Conservation (phyloP, 2,888 invertebrate species). For the Lamproptera curius region DNA sequence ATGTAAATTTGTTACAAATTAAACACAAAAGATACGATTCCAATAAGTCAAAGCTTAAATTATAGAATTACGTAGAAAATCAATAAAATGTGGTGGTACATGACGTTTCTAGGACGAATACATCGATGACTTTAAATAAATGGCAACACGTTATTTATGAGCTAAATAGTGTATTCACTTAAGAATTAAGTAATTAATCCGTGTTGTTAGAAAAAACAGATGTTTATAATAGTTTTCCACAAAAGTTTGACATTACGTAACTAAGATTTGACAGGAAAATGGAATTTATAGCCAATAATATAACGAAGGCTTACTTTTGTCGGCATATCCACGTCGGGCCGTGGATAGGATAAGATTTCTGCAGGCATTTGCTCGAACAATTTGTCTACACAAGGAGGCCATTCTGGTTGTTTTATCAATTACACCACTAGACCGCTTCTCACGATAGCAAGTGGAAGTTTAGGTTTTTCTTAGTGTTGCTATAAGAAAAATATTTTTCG, state of each 20-base stretch:
- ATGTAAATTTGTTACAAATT: too few species aligned
- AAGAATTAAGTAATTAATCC: too few species aligned
- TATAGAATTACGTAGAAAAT: conserved; percentile 25
- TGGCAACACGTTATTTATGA: conserved; percentile 4
- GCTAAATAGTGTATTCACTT: not conserved
- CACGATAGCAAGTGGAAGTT: conserved; percentile 60
- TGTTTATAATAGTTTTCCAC: conserved; percentile 10
- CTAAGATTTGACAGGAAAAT: conserved; percentile 56
- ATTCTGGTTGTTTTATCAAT: conserved; percentile 72
- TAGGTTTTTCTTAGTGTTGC: conserved; percentile 20
- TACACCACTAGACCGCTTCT: conserved; percentile 64
- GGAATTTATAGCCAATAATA: conserved; percentile 30
- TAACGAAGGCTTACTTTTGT: conserved; percentile 79
- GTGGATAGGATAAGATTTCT: conserved; percentile 80
- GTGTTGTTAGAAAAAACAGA: too few species aligned
- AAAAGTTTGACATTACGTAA: conserved; percentile 72
- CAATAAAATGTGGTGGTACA: conserved; percentile 38
- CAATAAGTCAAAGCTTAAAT: too few species aligned
- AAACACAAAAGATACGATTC: too few species aligned
- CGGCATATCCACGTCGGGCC: conserved; percentile 78
- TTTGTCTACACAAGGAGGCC: conserved; percentile 87
- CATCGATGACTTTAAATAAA: conserved; percentile 1
- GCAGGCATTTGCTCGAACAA: conserved; percentile 80
- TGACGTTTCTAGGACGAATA: conserved; percentile 10
- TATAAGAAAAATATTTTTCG: conserved; percentile 5